Base-by-base conservation (phyloP, 1,140 invertebrate genomes). In the Drosophila navojoa region DNA sequence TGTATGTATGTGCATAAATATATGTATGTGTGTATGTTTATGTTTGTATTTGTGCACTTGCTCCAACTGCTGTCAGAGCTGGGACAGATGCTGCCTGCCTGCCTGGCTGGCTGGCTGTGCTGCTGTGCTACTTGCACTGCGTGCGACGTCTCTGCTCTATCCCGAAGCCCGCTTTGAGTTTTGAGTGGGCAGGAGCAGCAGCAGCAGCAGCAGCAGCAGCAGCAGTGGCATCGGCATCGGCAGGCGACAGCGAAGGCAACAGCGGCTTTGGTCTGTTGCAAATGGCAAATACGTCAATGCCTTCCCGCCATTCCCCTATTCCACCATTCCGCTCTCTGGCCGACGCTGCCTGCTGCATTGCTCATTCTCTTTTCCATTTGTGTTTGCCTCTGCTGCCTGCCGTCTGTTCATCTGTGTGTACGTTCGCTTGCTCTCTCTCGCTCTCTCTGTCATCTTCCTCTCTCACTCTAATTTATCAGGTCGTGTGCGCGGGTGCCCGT, bases 281-380 rank as follows among this genome's bases (percentile, higher is more conserved):
- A 81, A 80, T 81, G 78, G 79, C 81, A 85, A 85, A 85, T 85
- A 85, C 81, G 63, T 85, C 81, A 85, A 85, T 85, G 81, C 53
- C 49, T 29, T 16, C 55, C 32, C 32, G 19, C 13, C 54, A 9
- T 52, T 59, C 60, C 42, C n/a, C 16, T n/a, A 9, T 49, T 40
- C 47, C 29, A 9, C 58, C 29, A 22, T 53, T 64, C 27, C 47
- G 22, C 35, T 42, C 70, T 53, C 27, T 25, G 27, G 59, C 13
- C 54, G 22, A 53, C 57, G 49, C 27, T 27, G 27, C 27, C 27
- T 27, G 27, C 60, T 71, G 49, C 61, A 45, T 29, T 45, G 52
- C 29, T 45, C 53, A 7, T 19, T 40, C 35, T 19, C 53, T 22
- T 16, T 38, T 15, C 9, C 53, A 35, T 38, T 50, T 22, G 52